Conservation (phyloP, 2,113 vertebrate species). For the Chlamydotis undulata region DNA sequence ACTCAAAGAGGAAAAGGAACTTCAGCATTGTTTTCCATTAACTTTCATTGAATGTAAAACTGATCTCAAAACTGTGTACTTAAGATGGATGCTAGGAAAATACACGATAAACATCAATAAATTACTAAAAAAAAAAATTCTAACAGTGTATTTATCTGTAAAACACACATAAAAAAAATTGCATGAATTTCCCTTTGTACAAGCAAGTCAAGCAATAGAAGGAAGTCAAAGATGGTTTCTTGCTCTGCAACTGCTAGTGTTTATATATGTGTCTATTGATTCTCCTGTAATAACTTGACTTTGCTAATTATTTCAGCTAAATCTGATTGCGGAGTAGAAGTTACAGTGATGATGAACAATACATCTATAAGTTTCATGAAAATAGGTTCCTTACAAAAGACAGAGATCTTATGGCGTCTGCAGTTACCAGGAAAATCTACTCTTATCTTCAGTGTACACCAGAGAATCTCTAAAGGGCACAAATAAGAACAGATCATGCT, state of each 20-base stretch:
- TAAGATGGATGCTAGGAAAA: background rate
- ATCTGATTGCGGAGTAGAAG: background rate
- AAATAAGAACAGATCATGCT: background rate
- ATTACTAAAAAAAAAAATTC: background rate
- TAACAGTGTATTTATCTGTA: background rate
- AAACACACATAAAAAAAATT: background rate
- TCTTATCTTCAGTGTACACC: background rate
- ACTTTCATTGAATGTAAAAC: background rate
- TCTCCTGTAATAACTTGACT: background rate
- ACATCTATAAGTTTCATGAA: background rate
- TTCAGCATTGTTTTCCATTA: background rate
- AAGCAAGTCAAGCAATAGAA: background rate
- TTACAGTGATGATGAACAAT: background rate
- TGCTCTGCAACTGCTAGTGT: background rate
- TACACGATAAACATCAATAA: background rate
- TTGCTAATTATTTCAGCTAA: background rate
- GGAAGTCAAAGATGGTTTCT: background rate
- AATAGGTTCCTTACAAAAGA: background rate
- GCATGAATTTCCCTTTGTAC: background rate
- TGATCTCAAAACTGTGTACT: background rate
- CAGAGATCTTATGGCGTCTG: background rate
- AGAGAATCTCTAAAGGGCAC: background rate
- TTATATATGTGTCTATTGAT: background rate
- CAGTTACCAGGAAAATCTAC: background rate
- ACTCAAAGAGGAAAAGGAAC: background rate